Conservation (phyloP, 1,140 invertebrate species). For the Drosophila guanche region DNA sequence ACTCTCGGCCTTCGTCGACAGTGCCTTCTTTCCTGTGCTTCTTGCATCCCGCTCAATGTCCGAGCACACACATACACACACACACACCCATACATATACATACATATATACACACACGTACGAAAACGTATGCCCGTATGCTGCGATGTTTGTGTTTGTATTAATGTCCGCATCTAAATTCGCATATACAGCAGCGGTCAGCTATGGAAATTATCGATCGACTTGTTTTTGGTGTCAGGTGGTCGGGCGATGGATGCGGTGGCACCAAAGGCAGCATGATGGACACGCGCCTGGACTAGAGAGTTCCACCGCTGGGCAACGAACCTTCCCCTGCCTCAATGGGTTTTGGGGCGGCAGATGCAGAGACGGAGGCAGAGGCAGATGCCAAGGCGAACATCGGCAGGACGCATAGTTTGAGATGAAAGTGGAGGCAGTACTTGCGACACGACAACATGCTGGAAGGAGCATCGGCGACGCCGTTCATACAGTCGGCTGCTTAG, state of each 20-base stretch:
- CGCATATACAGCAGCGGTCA: constrained; percentile 83
- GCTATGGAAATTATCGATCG: constrained; percentile 84
- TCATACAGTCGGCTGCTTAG: constrained; percentile 42
- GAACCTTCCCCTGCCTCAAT: constrained; percentile 30
- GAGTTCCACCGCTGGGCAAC: constrained; percentile 37
- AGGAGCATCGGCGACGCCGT: constrained; percentile 33
- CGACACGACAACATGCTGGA: constrained; percentile 25
- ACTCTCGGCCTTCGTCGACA: constrained; percentile 36
- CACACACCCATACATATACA: constrained; percentile 10
- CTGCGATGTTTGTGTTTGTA: constrained; percentile 69
- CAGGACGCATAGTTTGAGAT: constrained; percentile 41
- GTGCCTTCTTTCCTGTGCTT: constrained; percentile 65
- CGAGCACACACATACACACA: constrained; percentile 49
- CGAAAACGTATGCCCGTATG: constrained; percentile 10
- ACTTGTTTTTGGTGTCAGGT: constrained; percentile 83
- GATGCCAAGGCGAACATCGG: constrained; percentile 70
- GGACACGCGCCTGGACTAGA: constrained; percentile 70
- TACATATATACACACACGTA: constrained; percentile 6
- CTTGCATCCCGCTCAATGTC: constrained; percentile 66
- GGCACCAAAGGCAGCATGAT: constrained; percentile 69
- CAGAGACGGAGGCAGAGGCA: constrained; percentile 51
- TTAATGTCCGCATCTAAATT: constrained; percentile 83
- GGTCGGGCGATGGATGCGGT: constrained; percentile 77
- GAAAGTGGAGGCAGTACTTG: constrained; percentile 30
- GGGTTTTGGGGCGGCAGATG: constrained; percentile 6